phyloP scores from a whole-genome alignment of 2,113 vertebrate genomes.

The Phyllostomus discolor region DNA sequence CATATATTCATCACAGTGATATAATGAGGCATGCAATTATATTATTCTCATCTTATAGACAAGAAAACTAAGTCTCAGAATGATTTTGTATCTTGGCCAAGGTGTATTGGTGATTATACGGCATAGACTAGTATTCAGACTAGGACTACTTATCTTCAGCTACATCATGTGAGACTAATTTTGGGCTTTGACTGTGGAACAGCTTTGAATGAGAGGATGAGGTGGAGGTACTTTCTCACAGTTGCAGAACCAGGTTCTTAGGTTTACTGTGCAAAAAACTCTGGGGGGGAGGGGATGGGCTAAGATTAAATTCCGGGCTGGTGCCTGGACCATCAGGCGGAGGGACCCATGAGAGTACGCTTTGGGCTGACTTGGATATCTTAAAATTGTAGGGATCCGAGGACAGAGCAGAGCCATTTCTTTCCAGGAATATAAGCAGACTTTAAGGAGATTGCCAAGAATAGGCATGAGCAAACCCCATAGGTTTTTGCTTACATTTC shows the following conservation, averaged over 20 bases:
- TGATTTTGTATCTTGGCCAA: neutral
- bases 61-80: neutral
- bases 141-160: neutral
- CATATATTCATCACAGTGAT: neutral
- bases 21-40: neutral
- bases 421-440: neutral
- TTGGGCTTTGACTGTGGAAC: neutral
- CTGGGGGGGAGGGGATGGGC: neutral
- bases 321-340: neutral
- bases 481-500: slow-evolving; percentile 84
- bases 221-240: neutral
- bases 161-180: neutral
- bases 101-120: neutral
- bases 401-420: neutral
- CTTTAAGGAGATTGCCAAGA: slow-evolving; percentile 27
- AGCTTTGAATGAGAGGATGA: neutral
- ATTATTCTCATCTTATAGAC: neutral
- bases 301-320: neutral
- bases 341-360: neutral
- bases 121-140: neutral
- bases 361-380: neutral
- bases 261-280: neutral
- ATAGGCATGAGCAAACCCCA: neutral
- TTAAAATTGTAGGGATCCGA: neutral
- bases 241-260: neutral